Evolutionary conservation across 1,140 invertebrate genomes (phyloP).

Genomic region (Apis mellifera): Amel_HAv3.1 CM009940.2:3329501-3330000

Average conservation of each 20-base stretch:
- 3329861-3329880: neutral
- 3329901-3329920: too few species aligned
- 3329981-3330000: too few species aligned
- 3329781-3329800: neutral
- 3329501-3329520: constrained; percentile 90
- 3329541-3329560: constrained; percentile 6
- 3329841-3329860: too few species aligned
- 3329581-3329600: constrained; percentile 23
- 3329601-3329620: neutral
- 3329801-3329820: neutral
- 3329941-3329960: too few species aligned
- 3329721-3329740: neutral
- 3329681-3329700: neutral
- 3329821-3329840: neutral
- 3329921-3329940: too few species aligned
- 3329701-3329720: neutral
- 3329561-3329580: neutral
- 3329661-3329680: neutral
- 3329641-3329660: too few species aligned
- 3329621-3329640: too few species aligned
- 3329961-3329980: too few species aligned
- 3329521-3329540: constrained; percentile 78
- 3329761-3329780: neutral
- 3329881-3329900: neutral
- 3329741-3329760: neutral